phyloP scores from a whole-genome alignment of 2,888 invertebrate genomes.

The Oscheius onirici region DNA sequence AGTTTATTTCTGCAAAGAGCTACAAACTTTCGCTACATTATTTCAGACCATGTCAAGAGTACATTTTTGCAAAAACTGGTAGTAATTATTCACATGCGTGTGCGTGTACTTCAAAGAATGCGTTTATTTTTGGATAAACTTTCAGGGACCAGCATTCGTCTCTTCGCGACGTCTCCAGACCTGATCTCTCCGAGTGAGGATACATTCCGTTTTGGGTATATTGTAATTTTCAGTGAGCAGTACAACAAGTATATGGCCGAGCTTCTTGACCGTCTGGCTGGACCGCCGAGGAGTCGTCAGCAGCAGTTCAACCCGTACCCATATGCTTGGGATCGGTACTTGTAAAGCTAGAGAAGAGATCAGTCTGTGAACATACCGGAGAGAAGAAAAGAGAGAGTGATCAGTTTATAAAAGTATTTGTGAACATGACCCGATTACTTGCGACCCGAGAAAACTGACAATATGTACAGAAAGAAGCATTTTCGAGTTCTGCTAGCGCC shows the following conservation, averaged over 20 bases:
- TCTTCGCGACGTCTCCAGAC: background rate
- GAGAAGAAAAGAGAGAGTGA: too few species aligned
- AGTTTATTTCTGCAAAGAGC: too few species aligned
- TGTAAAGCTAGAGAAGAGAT: background rate
- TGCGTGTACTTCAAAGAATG: too few species aligned
- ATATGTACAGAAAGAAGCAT: background rate
- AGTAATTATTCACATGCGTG: too few species aligned
- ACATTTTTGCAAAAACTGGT: too few species aligned
- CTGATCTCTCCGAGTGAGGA: slow-evolving; percentile 7
- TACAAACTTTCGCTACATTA: too few species aligned
- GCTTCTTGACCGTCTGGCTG: background rate
- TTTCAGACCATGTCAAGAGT: too few species aligned
- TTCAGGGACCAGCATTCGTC: slow-evolving; percentile 12
- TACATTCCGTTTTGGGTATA: background rate
- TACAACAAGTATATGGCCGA: slow-evolving; percentile 18
- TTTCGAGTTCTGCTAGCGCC: background rate
- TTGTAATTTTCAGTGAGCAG: slow-evolving; percentile 7
- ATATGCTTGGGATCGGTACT: slow-evolving; percentile 6
- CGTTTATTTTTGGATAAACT: background rate
- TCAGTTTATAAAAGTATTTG: slow-evolving; percentile 3
- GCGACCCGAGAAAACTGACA: background rate
- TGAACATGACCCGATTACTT: slow-evolving; percentile 12
- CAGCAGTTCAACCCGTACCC: background rate
- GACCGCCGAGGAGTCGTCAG: background rate
- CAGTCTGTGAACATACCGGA: background rate